Conservation (phyloP, 2,113 vertebrate genomes). For the Mirounga angustirostris region DNA sequence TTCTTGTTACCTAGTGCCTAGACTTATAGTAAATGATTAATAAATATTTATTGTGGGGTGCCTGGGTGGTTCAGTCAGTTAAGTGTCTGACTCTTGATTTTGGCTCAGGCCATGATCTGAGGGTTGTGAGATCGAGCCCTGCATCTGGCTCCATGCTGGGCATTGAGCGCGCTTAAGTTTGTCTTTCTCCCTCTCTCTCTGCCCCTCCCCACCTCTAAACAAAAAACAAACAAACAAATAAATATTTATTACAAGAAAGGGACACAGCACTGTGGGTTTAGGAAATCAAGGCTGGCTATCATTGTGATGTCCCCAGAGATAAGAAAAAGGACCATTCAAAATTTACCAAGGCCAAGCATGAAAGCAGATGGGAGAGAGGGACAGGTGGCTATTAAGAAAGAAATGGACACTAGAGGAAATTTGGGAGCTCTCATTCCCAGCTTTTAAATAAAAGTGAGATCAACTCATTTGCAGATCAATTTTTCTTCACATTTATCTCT, state of each 20-base stretch:
- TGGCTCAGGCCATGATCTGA: background rate
- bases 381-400: background rate
- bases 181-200: background rate
- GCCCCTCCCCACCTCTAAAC: background rate
- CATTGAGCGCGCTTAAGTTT: background rate
- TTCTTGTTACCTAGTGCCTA: background rate
- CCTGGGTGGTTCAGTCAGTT: background rate
- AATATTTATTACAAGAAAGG: background rate
- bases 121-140: background rate
- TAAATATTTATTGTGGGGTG: background rate
- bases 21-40: background rate
- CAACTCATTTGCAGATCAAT: slow-evolving; percentile 32
- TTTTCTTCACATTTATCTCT: slow-evolving; percentile 36
- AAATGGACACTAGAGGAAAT: slow-evolving; percentile 5
- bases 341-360: background rate
- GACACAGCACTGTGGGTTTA: background rate
- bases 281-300: background rate
- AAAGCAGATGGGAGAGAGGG: background rate
- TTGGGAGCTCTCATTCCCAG: background rate
- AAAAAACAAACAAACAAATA: background rate
- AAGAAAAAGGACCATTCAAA: background rate
- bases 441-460: slow-evolving; percentile 46
- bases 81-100: background rate
- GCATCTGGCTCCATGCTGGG: background rate
- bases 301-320: background rate